Percentiles rank a stretch among this genome's conserved stretches.
Evolutionary conservation across 2,797 vertebrate genomes (phyloP).

Genomic region (Synaphobranchus kaupii): DNA sequence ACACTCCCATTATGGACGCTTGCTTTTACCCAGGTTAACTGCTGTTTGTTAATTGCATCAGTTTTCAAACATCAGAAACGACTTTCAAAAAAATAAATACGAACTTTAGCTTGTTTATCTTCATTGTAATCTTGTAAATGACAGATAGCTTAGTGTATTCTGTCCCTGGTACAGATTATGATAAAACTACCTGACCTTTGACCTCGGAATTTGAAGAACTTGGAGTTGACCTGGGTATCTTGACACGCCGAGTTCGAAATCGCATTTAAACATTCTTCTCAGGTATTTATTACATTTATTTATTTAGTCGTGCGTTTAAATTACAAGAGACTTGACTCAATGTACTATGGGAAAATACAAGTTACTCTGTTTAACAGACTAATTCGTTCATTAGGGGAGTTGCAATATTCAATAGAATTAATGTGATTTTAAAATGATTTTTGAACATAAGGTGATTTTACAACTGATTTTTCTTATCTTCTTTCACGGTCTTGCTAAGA

Average conservation of each 20-base stretch:
- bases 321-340: neutral
- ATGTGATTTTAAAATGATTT: neutral
- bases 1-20: slow-evolving; percentile 38
- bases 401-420: neutral
- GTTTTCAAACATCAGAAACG: too few relatives aligned
- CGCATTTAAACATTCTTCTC: slow-evolving; percentile 54
- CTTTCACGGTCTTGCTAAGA: neutral
- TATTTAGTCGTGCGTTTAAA: slow-evolving; percentile 4
- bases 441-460: neutral
- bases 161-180: slow-evolving; percentile 53
- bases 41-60: neutral
- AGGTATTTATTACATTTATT: slow-evolving; percentile 26
- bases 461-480: neutral
- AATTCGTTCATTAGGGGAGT: neutral
- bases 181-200: slow-evolving; percentile 63
- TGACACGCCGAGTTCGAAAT: slow-evolving; percentile 43
- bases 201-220: slow-evolving; percentile 55
- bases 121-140: neutral
- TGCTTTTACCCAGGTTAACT: neutral
- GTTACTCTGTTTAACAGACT: neutral
- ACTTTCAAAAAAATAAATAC: neutral
- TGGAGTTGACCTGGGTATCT: slow-evolving; percentile 50
- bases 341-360: neutral
- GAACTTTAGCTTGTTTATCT: neutral
- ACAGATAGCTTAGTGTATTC: slow-evolving; percentile 24